Evolutionary conservation across 2,113 vertebrate genomes (phyloP).

Genomic region (Petrocephalus zakoni): DNA sequence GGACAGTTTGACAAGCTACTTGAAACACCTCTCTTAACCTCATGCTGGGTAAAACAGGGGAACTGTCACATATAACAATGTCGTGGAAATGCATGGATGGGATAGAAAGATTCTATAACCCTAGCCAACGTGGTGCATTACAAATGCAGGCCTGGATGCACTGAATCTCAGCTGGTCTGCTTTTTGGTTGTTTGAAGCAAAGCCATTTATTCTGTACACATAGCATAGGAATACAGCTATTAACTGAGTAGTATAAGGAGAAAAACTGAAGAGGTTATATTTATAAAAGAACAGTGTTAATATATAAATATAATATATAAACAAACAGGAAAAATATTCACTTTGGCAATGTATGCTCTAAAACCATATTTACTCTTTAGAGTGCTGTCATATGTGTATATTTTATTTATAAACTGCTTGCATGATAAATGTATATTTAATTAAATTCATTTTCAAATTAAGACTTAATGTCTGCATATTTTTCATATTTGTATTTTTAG

Average conservation of each 20-base stretch:
- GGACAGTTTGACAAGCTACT: not conserved
- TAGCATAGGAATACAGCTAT: conserved; percentile 25
- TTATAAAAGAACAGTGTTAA: not conserved
- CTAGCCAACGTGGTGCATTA: conserved; percentile 11
- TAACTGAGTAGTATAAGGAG: conserved; percentile 15
- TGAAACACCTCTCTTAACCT: not conserved
- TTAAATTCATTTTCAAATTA: not conserved
- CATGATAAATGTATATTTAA: not conserved
- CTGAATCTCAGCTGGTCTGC: not conserved
- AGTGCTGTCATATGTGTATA: not conserved
- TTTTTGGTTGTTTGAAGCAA: not conserved
- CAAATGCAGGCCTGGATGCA: not conserved
- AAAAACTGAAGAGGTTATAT: not conserved
- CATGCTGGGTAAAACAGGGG: not conserved
- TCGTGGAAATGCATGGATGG: not conserved
- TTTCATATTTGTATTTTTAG: not conserved
- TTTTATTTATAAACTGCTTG: not conserved
- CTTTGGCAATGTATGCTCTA: not conserved
- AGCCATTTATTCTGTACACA: conserved; percentile 5
- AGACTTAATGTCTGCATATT: not conserved
- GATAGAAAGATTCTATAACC: conserved; percentile 18
- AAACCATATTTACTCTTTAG: not conserved
- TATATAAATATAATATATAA: not conserved
- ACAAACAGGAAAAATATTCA: not conserved
- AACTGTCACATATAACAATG: not conserved